Evolutionary conservation across 2,113 vertebrate genomes (phyloP).

Genomic region (Tupaia chinensis): DNA sequence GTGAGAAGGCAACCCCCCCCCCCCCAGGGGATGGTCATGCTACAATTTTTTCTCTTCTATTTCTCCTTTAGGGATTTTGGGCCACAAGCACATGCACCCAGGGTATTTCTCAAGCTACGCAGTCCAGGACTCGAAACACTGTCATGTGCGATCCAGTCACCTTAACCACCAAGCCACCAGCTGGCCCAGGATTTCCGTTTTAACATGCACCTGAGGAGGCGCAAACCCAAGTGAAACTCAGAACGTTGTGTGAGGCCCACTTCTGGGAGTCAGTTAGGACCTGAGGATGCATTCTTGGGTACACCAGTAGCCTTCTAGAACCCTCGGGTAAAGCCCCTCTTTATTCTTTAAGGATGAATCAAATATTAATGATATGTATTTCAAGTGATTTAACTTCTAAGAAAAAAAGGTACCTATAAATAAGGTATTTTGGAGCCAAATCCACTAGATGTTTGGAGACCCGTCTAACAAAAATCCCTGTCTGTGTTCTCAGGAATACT

Average conservation of each 20-base stretch:
- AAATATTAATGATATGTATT: constrained; percentile 32
- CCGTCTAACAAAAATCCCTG: not conserved
- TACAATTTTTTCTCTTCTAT: too few species aligned
- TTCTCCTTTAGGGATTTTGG: too few species aligned
- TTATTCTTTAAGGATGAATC: constrained; percentile 55
- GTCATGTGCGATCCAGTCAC: too few species aligned
- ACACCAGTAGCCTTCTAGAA: not conserved
- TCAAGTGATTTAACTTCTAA: constrained; percentile 53
- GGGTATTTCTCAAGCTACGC: too few species aligned
- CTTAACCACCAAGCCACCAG: too few species aligned
- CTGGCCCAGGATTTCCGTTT: not conserved
- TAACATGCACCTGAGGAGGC: not conserved
- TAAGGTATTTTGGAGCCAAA: constrained; percentile 51
- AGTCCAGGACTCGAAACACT: too few species aligned
- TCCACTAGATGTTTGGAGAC: constrained; percentile 36
- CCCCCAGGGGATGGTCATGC: too few species aligned
- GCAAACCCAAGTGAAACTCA: not conserved
- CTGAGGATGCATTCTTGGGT: not conserved
- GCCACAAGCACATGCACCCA: too few species aligned
- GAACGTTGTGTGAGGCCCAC: not conserved
- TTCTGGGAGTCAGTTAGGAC: not conserved
- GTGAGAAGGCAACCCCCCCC: too few species aligned
- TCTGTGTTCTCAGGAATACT: not conserved
- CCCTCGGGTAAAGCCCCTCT: constrained; percentile 1
- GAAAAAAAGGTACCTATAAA: constrained; percentile 9